phyloP scores from a whole-genome alignment of 2,797 vertebrate genomes.

The Apogon talboti region DNA sequence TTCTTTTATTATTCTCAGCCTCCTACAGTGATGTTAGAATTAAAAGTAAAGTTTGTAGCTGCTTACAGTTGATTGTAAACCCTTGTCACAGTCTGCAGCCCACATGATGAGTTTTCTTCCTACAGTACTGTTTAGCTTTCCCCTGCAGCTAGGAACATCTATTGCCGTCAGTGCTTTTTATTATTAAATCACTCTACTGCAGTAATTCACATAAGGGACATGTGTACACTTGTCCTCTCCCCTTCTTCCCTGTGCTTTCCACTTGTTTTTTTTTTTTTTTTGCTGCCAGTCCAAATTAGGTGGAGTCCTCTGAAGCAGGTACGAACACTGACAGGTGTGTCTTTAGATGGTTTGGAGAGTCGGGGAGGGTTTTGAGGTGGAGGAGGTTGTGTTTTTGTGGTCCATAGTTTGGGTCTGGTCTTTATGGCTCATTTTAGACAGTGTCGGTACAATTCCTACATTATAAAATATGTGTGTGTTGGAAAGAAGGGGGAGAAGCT shows the following conservation, averaged over 20 bases:
- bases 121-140: neutral
- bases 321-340: conserved; percentile 68
- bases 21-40: no score
- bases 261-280: conserved; percentile 31
- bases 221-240: conserved; percentile 71
- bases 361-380: conserved; percentile 24
- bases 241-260: conserved; percentile 52
- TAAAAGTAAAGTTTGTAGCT: neutral
- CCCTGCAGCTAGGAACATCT: neutral
- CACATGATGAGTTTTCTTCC: neutral
- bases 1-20: no score
- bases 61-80: neutral
- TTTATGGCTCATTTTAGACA: conserved; percentile 19
- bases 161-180: conserved; percentile 4
- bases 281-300: conserved; percentile 69
- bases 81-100: conserved; percentile 6
- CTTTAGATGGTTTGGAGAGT: conserved; percentile 22
- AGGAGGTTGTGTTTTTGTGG: conserved; percentile 36
- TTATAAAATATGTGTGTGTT: conserved; percentile 6
- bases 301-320: conserved; percentile 76
- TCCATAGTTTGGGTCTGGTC: conserved; percentile 34
- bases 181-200: conserved; percentile 20
- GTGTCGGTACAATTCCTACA: neutral
- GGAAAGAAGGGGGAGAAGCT: conserved; percentile 13
- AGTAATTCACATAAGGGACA: conserved; percentile 38